Percentiles rank a stretch among this genome's conserved stretches.
phyloP scores from a whole-genome alignment of 1,140 invertebrate genomes.

The Conus betulinus region DNA sequence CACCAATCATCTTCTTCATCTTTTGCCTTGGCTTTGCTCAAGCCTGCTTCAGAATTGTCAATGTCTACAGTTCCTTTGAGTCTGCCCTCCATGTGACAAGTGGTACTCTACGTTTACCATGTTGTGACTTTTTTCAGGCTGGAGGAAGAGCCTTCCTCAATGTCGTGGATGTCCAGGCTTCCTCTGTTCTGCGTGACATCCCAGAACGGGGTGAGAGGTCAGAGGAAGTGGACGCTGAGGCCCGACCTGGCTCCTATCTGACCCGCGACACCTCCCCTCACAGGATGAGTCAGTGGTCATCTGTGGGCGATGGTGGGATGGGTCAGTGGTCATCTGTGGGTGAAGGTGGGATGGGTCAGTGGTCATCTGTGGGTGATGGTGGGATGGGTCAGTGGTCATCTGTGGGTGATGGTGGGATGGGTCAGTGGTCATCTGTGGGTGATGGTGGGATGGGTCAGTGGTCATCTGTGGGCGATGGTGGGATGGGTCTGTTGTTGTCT shows the following conservation, averaged over 20 bases:
- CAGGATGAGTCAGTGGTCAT: not conserved
- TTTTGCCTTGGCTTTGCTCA: too few relatives aligned
- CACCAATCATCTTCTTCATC: too few relatives aligned
- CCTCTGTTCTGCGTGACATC: slow-evolving; percentile 65
- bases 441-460: not conserved
- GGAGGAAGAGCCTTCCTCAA: slow-evolving; percentile 65
- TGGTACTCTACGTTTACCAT: not conserved
- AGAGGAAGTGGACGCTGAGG: not conserved
- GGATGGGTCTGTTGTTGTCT: not conserved
- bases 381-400: not conserved
- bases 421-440: not conserved
- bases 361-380: not conserved
- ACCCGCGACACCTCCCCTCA: not conserved
- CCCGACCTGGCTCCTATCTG: not conserved
- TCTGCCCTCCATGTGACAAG: too few relatives aligned
- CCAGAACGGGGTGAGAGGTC: slow-evolving; percentile 41
- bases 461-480: not conserved
- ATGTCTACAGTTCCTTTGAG: too few relatives aligned
- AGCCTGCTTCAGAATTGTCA: too few relatives aligned
- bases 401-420: not conserved
- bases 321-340: not conserved
- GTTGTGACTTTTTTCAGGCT: slow-evolving; percentile 39
- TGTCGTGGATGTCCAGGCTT: slow-evolving; percentile 70
- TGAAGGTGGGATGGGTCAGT: not conserved
- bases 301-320: not conserved